Base-by-base conservation (phyloP, 2,797 vertebrate species). In the Cygnus olor region DNA sequence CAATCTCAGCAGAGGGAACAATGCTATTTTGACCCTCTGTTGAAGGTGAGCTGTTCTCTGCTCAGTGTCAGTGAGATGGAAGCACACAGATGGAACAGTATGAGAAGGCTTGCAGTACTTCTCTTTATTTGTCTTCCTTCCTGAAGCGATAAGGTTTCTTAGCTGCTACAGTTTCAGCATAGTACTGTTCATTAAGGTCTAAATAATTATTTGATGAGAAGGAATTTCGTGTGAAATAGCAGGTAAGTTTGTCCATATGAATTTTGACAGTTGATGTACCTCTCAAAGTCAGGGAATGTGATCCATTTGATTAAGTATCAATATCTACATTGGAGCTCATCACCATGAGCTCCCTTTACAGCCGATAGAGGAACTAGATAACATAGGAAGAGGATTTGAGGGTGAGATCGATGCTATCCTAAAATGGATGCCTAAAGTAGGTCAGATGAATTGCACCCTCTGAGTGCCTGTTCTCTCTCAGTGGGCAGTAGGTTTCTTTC, bases 201-300 rank as follows among this genome's bases (percentile, higher is more conserved):
- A 88, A 95, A 81, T 88, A 84, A 92, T 93, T 42, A 90, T 89
- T 87, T 89, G 78, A 22, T 57, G 40, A 54, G 79, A 68, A 87
- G 53, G 42, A 72, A 77, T 88, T 94, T 91, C 21, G 45, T 25
- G 53, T 47, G 65, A 93, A 94, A 68, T 30, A 83, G 82, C 69
- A 88, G 69, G 9, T 77, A 78, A 80, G 15, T n/a, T 24, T 86
- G 51, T 70, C 81, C 51, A n/a, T 57, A 32, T 11, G 40, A 66
- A 93, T 87, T 82, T 85, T 49, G 71, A 13, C 61, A 71, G 40
- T 45, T 93, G 34, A 54, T 65, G 36, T 49, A 82, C 5, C 57
- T 49, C 60, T 90, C 56, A 68, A 60, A 54, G 42, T 90, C 44
- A 54, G 40, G 44, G 16, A 69, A 5, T 58, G 24, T 64, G 81